Conservation (phyloP, 2,888 invertebrate species). For the Dynastes tityus region DNA sequence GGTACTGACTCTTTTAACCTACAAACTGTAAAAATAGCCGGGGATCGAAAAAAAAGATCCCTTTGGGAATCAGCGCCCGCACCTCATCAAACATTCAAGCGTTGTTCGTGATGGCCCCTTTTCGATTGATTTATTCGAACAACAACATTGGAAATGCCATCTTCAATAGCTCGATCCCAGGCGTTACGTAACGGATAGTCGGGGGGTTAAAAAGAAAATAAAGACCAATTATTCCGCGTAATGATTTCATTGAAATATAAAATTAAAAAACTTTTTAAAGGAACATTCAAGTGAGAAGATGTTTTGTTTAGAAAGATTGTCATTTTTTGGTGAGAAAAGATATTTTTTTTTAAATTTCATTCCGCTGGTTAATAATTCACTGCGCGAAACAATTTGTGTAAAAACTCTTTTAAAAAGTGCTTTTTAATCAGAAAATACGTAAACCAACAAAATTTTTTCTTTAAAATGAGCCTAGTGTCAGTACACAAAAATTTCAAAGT, state of each 20-base stretch:
- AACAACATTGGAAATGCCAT: slow-evolving; percentile 31
- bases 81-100: slow-evolving; percentile 50
- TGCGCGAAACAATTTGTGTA: too few relatives aligned
- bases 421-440: too few relatives aligned
- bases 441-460: too few relatives aligned
- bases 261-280: too few relatives aligned
- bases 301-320: too few relatives aligned
- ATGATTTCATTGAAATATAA: not conserved
- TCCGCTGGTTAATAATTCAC: too few relatives aligned
- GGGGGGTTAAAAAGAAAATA: slow-evolving; percentile 18
- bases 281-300: too few relatives aligned
- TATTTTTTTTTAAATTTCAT: too few relatives aligned
- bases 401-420: too few relatives aligned
- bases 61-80: slow-evolving; percentile 50
- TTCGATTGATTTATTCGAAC: slow-evolving; percentile 49
- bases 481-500: too few relatives aligned
- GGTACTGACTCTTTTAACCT: slow-evolving; percentile 31
- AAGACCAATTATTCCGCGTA: not conserved
- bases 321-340: too few relatives aligned
- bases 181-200: slow-evolving; percentile 20
- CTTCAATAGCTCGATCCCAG: not conserved
- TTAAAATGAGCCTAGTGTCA: too few relatives aligned
- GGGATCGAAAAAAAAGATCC: slow-evolving; percentile 50
- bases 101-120: slow-evolving; percentile 50
- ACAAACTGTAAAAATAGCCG: slow-evolving; percentile 48